Percentiles rank a stretch among this genome's conserved stretches.
phyloP scores from a whole-genome alignment of 2,888 invertebrate species.

The Eupithecia subfuscata region DNA sequence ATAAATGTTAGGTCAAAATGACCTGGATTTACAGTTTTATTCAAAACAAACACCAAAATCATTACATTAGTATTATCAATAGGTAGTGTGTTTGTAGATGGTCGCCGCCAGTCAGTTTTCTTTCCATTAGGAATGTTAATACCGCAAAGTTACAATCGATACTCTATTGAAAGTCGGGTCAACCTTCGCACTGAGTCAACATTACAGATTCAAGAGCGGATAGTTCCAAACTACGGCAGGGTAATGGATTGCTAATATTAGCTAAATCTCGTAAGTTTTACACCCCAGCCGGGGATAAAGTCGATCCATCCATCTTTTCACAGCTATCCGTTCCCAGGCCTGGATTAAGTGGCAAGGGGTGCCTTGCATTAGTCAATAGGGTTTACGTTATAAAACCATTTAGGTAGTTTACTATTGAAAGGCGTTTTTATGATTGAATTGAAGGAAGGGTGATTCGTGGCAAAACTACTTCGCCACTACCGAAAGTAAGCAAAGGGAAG shows the following conservation, averaged over 20 bases:
- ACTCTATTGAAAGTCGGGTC: conserved; percentile 43
- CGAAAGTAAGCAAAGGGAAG: conserved; percentile 19
- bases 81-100: not conserved
- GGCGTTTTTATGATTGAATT: conserved; percentile 38
- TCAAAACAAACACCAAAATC: no score
- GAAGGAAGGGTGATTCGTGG: conserved; percentile 29
- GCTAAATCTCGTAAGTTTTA: conserved; percentile 77
- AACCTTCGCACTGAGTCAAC: conserved; percentile 35
- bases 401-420: conserved; percentile 29
- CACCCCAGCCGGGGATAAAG: conserved; percentile 66
- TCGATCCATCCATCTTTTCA: conserved; percentile 75
- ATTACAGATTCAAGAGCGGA: conserved; percentile 45
- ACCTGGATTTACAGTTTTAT: no score
- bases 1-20: no score
- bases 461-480: conserved; percentile 28
- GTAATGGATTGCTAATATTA: conserved; percentile 83
- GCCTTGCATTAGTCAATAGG: conserved; percentile 57
- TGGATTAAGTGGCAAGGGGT: conserved; percentile 52
- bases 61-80: not conserved
- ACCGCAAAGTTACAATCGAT: conserved; percentile 45
- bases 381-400: conserved; percentile 49
- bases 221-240: conserved; percentile 50
- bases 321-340: conserved; percentile 63
- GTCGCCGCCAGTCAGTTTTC: not conserved
- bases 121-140: conserved; percentile 19